Conservation (phyloP, 2,888 invertebrate genomes). For the Acanthoscelides obtectus region DNA sequence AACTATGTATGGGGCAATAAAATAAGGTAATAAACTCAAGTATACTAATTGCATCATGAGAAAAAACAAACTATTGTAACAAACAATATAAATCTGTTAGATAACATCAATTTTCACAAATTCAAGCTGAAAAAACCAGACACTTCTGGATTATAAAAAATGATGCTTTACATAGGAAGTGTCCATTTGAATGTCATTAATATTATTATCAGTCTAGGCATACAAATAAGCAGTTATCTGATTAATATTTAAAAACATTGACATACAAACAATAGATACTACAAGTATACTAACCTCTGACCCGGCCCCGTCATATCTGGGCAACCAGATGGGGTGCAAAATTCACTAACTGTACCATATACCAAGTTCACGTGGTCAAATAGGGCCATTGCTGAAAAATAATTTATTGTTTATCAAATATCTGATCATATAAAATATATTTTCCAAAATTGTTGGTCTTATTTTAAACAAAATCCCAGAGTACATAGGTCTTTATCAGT, state of each 20-base stretch:
- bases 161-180: background rate
- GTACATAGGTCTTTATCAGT: too few relatives aligned
- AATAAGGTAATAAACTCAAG: background rate
- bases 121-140: background rate
- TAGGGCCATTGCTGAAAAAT: conserved; percentile 79
- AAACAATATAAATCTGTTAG: background rate
- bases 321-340: conserved; percentile 94
- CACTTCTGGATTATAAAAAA: background rate
- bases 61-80: background rate
- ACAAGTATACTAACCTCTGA: conserved; percentile 62
- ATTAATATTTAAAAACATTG: background rate
- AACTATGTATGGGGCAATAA: background rate
- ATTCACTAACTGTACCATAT: conserved; percentile 97
- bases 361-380: conserved; percentile 99
- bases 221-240: background rate
- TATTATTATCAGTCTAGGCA: background rate
- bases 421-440: too few relatives aligned
- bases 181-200: background rate
- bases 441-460: too few relatives aligned
- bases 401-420: too few relatives aligned
- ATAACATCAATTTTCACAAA: background rate
- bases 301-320: conserved; percentile 96
- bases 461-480: too few relatives aligned
- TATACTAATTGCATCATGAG: background rate
- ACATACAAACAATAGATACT: background rate